Conservation (phyloP, 2,113 vertebrate species). For the Crotalus horridus region DNA sequence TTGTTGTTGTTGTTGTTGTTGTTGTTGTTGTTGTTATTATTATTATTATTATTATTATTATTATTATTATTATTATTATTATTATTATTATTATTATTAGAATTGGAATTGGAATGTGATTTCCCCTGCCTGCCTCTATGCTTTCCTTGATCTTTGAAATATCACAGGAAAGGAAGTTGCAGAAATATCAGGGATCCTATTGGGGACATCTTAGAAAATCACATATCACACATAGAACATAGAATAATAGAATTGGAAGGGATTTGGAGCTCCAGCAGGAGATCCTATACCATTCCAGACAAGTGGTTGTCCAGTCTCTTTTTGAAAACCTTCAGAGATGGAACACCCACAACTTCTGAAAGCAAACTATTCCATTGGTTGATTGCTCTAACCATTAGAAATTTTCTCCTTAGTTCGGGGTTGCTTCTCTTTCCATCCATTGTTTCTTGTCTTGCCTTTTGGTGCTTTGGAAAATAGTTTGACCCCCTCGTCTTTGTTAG, state of each 20-base stretch:
- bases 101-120: background rate
- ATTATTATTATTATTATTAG: background rate
- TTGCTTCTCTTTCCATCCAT: background rate
- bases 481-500: background rate
- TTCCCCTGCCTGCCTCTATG: background rate
- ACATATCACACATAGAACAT: background rate
- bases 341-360: background rate
- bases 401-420: background rate
- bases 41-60: too few relatives aligned
- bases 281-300: background rate
- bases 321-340: background rate
- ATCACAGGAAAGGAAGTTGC: background rate
- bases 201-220: background rate
- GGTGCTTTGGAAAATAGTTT: background rate
- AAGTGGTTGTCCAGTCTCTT: background rate
- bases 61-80: background rate
- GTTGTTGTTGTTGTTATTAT: too few relatives aligned
- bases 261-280: too few relatives aligned
- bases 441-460: background rate
- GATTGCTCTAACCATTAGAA: background rate
- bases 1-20: too few relatives aligned
- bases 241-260: background rate
- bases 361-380: background rate
- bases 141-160: background rate
- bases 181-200: background rate